phyloP scores from a whole-genome alignment of 2,797 vertebrate species.

The Melanotaenia parkinsoni region DNA sequence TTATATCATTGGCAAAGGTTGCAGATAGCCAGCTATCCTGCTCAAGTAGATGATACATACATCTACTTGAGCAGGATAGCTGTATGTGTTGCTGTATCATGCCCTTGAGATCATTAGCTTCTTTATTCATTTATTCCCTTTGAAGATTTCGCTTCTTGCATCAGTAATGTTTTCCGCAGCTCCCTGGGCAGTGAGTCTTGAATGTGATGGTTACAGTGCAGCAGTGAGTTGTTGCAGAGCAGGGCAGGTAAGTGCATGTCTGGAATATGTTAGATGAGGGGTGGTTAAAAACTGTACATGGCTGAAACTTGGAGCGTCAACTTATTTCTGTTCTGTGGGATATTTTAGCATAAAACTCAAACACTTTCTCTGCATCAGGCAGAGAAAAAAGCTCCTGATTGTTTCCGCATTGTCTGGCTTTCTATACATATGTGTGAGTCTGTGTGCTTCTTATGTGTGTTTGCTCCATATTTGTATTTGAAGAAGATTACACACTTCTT shows the following conservation, averaged over 20 bases:
- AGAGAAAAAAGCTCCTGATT: neutral
- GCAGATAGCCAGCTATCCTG: conserved; percentile 2
- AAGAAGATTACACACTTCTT: neutral
- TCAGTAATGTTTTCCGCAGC: conserved; percentile 51
- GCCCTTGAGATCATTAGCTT: conserved; percentile 20
- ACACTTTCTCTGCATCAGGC: conserved; percentile 2
- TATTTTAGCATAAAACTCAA: conserved; percentile 36
- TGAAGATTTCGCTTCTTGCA: conserved; percentile 58
- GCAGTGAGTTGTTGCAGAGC: conserved; percentile 66
- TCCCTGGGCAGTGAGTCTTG: conserved; percentile 51
- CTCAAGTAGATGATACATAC: conserved; percentile 4
- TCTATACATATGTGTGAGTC: conserved; percentile 1
- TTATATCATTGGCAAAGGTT: conserved; percentile 1
- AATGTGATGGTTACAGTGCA: conserved; percentile 72
- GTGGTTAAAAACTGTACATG: conserved; percentile 74
- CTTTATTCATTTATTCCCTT: conserved; percentile 53
- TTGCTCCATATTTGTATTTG: conserved; percentile 12
- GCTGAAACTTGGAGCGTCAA: conserved; percentile 56
- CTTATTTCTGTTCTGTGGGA: conserved; percentile 6
- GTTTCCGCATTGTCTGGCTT: neutral
- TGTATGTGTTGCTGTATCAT: neutral
- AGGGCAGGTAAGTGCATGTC: conserved; percentile 86
- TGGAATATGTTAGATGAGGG: conserved; percentile 76
- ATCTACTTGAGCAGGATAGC: no score
- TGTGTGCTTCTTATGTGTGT: neutral